These are phyloP conservation scores for Arctia plantaginis DNA, from an alignment of 2,888 invertebrate species.

Conservation along the genomic window DNA sequence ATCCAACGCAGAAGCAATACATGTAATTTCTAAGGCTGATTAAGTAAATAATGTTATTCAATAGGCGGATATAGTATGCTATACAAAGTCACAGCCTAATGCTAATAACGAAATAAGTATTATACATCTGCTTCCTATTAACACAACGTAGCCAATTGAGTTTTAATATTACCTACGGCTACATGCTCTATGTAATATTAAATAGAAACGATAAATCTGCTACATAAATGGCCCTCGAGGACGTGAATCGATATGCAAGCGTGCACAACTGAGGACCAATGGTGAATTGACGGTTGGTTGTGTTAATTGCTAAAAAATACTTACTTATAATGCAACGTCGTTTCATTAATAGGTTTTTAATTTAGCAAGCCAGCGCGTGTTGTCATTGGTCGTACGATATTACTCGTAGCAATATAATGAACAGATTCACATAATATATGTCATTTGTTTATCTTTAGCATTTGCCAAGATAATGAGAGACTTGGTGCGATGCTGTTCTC, in stretches of 20 bases:
- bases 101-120: constrained; percentile 26
- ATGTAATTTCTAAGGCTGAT: constrained; percentile 5
- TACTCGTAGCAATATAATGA: background rate
- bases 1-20: constrained; percentile 5
- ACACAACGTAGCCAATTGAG: constrained; percentile 29
- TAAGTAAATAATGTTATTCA: constrained; percentile 18
- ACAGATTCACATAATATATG: background rate
- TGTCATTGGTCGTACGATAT: background rate
- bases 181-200: constrained; percentile 4
- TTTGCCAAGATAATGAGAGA: background rate
- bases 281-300: constrained; percentile 46
- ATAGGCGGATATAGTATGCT: constrained; percentile 16
- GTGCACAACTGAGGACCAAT: constrained; percentile 50
- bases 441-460: background rate
- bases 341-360: background rate
- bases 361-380: background rate
- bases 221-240: constrained; percentile 41
- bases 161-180: constrained; percentile 23
- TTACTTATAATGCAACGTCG: background rate
- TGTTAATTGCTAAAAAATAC: constrained; percentile 12
- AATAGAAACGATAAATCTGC: constrained; percentile 19
- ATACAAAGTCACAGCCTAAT: constrained; percentile 27
- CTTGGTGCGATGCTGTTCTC: background rate
- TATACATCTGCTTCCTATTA: constrained; percentile 19
- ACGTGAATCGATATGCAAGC: constrained; percentile 50